A percentile compares a stretch with the other conserved stretches of the same genome.
Evolutionary conservation across 2,888 invertebrate species (phyloP).

Genomic region (Catocala nupta): DNA sequence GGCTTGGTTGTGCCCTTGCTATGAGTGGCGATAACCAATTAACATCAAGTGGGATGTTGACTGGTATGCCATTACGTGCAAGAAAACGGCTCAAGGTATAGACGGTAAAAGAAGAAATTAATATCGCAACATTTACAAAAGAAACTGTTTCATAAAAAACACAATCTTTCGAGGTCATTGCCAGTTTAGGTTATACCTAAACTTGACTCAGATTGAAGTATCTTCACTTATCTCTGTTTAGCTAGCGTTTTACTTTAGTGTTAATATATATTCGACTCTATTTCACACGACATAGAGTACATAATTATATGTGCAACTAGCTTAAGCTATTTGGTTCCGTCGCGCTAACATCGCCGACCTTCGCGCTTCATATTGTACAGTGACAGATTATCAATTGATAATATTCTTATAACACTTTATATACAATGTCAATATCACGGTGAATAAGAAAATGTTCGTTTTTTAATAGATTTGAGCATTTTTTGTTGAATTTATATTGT

Average conservation of each 20-base stretch:
- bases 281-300: slow-evolving; percentile 26
- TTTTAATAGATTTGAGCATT: slow-evolving; percentile 43
- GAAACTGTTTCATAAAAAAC: too few species aligned
- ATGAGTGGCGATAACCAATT: too few species aligned
- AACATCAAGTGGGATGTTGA: too few species aligned
- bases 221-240: slow-evolving; percentile 36
- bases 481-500: slow-evolving; percentile 13
- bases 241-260: slow-evolving; percentile 42
- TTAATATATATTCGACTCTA: slow-evolving; percentile 34
- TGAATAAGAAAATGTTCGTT: slow-evolving; percentile 19
- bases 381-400: slow-evolving; percentile 30
- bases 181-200: neutral
- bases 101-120: too few species aligned
- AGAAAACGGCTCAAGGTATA: too few species aligned
- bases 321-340: slow-evolving; percentile 51
- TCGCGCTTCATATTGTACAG: slow-evolving; percentile 25
- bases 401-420: slow-evolving; percentile 14
- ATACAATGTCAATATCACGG: slow-evolving; percentile 17
- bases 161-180: too few species aligned
- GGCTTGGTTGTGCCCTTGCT: too few species aligned
- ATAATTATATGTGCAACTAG: slow-evolving; percentile 37
- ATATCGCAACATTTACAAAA: too few species aligned
- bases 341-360: slow-evolving; percentile 28
- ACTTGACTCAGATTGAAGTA: slow-evolving; percentile 19
- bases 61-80: too few species aligned